Conservation (phyloP, 2,113 vertebrate genomes). For the Naja naja region DNA sequence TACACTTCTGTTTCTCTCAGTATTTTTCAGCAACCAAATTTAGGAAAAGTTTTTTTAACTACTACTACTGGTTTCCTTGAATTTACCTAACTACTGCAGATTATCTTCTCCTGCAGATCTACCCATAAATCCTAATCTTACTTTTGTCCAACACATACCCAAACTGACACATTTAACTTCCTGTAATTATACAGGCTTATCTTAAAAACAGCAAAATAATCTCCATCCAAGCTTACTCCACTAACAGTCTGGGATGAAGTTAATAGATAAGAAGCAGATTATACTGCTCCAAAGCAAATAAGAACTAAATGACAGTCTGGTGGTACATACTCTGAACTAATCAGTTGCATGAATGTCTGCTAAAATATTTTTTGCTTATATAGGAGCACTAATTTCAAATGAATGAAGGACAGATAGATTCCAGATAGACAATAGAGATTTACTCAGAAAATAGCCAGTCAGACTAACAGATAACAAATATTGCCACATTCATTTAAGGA, state of each 20-base stretch:
- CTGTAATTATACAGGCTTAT: background rate
- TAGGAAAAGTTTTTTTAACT: background rate
- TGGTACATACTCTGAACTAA: background rate
- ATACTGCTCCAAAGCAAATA: slow-evolving; percentile 7
- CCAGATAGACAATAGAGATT: background rate
- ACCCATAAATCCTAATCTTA: background rate
- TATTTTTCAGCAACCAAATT: background rate
- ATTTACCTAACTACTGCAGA: background rate
- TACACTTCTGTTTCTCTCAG: background rate
- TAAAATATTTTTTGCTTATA: background rate
- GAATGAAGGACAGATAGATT: background rate
- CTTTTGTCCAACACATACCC: background rate
- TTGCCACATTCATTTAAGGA: background rate
- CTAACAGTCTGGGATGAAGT: background rate
- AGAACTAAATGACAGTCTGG: background rate
- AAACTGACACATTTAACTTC: background rate
- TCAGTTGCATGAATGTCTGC: background rate
- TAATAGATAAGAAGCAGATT: background rate
- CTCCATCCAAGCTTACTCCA: background rate
- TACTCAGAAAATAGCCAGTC: background rate
- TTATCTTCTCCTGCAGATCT: background rate
- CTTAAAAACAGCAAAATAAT: background rate
- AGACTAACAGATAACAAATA: background rate
- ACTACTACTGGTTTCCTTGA: background rate
- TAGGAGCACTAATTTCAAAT: background rate